Conservation (phyloP, 1,140 invertebrate species). For the Drosophila busckii region DNA sequence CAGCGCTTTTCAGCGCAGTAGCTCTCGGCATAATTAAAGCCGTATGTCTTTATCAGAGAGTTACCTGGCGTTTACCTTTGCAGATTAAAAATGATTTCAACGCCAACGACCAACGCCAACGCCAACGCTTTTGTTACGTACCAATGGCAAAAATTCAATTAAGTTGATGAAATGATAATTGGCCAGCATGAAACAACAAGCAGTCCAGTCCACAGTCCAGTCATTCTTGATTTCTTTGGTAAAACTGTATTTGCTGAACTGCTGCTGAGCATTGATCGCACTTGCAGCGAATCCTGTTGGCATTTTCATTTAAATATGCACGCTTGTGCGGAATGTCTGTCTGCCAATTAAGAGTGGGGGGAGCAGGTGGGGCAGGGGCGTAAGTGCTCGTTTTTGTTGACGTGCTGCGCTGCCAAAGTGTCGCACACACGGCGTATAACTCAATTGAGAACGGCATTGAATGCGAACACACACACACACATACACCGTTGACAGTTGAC, state of each 20-base stretch:
- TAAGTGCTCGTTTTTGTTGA: conserved; percentile 39
- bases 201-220: background rate
- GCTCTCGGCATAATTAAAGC: conserved; percentile 74
- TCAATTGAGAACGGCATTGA: no score
- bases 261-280: background rate
- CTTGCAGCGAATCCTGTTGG: no score
- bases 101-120: no score
- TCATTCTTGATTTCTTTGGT: background rate
- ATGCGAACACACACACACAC: background rate
- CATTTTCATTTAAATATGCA: conserved; percentile 46
- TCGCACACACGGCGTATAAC: conserved; percentile 10
- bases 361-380: background rate
- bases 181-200: conserved; percentile 16
- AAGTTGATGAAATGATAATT: conserved; percentile 72
- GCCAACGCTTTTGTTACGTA: conserved; percentile 6
- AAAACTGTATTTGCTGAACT: no score
- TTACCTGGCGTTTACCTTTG: conserved; percentile 49
- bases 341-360: conserved; percentile 50
- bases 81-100: no score
- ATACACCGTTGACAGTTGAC: background rate
- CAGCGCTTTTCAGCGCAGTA: conserved; percentile 35
- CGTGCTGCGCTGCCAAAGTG: conserved; percentile 21
- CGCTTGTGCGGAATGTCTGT: conserved; percentile 2
- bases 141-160: conserved; percentile 66
- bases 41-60: conserved; percentile 62